Percentiles rank a stretch among this genome's conserved stretches.
Conservation (phyloP, 2,113 vertebrate species). For the Arothron firmamentum region DNA sequence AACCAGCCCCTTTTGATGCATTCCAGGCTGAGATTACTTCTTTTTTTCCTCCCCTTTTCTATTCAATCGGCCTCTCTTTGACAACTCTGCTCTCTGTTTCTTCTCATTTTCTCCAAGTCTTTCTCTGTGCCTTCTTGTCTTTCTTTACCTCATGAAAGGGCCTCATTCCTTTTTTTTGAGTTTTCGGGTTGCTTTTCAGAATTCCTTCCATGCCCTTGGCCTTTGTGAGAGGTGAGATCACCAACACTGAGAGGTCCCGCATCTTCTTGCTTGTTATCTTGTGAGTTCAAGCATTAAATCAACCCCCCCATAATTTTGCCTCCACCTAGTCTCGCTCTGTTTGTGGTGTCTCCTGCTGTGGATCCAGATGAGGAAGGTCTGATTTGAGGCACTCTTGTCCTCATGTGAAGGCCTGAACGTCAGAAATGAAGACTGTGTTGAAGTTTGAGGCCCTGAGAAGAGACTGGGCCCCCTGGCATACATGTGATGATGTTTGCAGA, state of each 20-base stretch:
- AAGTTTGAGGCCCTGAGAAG: neutral
- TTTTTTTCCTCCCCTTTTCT: constrained; percentile 1
- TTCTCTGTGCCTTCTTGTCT: constrained; percentile 13
- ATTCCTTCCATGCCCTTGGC: neutral
- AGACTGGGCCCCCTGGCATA: neutral
- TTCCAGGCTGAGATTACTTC: constrained; percentile 30
- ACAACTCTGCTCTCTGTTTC: constrained; percentile 2
- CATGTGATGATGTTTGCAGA: constrained; percentile 11
- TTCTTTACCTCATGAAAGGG: constrained; percentile 24
- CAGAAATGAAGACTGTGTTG: neutral
- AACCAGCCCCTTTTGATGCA: constrained; percentile 24
- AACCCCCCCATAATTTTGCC: constrained; percentile 27
- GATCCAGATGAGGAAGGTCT: constrained; percentile 48
- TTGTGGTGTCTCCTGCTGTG: constrained; percentile 38
- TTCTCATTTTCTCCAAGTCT: neutral
- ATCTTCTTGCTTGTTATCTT: constrained; percentile 19
- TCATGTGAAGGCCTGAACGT: constrained; percentile 3
- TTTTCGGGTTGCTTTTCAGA: constrained; percentile 13
- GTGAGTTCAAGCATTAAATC: constrained; percentile 42
- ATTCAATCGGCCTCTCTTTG: constrained; percentile 24
- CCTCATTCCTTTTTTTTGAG: neutral
- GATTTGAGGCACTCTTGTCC: constrained; percentile 8
- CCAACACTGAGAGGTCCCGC: constrained; percentile 42
- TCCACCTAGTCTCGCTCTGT: constrained; percentile 2
- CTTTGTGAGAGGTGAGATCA: constrained; percentile 29